These are phyloP conservation scores for Carettochelys insculpta DNA, from an alignment of 2,113 vertebrate genomes.

Conservation along the genomic window DNA sequence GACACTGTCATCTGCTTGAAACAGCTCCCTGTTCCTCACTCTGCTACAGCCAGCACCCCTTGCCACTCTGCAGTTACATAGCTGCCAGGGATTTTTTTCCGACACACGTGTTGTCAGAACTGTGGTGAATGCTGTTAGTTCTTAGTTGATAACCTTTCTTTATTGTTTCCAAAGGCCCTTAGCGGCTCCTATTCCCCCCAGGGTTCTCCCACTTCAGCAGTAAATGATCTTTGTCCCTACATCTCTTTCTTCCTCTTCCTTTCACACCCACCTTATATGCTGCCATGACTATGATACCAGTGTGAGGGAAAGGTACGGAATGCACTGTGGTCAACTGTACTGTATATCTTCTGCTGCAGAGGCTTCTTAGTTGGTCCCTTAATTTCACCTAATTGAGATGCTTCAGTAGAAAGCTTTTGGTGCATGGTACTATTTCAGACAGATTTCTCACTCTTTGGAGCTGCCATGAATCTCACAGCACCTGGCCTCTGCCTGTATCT, in stretches of 20 bases:
- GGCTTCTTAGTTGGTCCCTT: conserved; percentile 44
- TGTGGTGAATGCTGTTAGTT: conserved; percentile 36
- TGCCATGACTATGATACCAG: conserved; percentile 18
- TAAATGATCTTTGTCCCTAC: conserved; percentile 15
- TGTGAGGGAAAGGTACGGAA: conserved; percentile 7
- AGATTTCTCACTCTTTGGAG: conserved; percentile 25
- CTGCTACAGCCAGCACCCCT: conserved; percentile 21
- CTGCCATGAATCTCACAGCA: conserved; percentile 19
- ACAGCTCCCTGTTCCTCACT: conserved; percentile 8
- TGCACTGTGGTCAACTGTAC: conserved; percentile 37
- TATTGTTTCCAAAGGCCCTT: background rate
- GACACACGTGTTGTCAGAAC: conserved; percentile 19
- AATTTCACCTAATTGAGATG: conserved; percentile 37
- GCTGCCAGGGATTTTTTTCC: conserved; percentile 66
- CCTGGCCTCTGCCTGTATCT: conserved; percentile 14
- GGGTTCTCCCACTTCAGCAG: conserved; percentile 6
- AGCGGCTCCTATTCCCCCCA: background rate
- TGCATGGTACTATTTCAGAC: conserved; percentile 8
- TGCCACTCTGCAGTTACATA: conserved; percentile 32
- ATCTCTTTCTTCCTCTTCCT: conserved; percentile 46
- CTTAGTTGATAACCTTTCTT: background rate
- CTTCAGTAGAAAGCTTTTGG: conserved; percentile 42
- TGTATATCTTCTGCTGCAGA: conserved; percentile 47
- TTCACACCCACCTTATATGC: conserved; percentile 12
- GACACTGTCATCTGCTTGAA: conserved; percentile 27